phyloP scores from a whole-genome alignment of 2,888 invertebrate genomes.

The Rosalia funebris region DNA sequence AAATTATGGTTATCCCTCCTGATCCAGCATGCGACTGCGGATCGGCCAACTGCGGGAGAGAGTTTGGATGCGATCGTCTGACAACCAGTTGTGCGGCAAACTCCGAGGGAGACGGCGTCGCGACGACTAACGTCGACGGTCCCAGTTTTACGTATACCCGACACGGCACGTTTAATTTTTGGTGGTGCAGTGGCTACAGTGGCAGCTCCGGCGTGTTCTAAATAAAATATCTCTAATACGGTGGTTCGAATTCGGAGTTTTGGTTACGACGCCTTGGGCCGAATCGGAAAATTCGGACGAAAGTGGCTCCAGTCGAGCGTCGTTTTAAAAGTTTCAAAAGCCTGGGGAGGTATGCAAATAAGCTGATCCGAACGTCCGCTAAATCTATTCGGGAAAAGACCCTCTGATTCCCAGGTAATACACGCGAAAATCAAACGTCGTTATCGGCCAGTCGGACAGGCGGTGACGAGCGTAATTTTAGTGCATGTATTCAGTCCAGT shows the following conservation, averaged over 20 bases:
- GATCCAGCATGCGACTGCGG: too few species aligned
- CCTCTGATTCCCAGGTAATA: too few species aligned
- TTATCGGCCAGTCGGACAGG: not conserved
- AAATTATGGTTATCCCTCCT: too few species aligned
- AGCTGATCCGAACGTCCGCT: not conserved
- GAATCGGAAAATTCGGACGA: not conserved
- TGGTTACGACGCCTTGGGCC: not conserved
- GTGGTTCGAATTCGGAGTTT: not conserved
- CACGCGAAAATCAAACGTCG: too few species aligned
- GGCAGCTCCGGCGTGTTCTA: too few species aligned
- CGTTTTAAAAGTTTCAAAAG: slow-evolving; percentile 17
- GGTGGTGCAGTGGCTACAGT: not conserved
- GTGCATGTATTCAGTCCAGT: slow-evolving; percentile 40
- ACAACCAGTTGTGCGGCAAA: slow-evolving; percentile 46
- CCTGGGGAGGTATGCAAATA: slow-evolving; percentile 13
- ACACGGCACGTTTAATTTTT: not conserved
- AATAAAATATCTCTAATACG: not conserved
- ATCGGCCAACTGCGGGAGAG: slow-evolving; percentile 42
- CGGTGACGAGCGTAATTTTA: slow-evolving; percentile 30
- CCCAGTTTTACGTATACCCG: slow-evolving; percentile 8
- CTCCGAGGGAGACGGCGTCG: slow-evolving; percentile 27
- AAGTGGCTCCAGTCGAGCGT: not conserved
- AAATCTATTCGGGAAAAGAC: not conserved
- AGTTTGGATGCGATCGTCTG: slow-evolving; percentile 33
- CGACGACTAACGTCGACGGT: slow-evolving; percentile 6